phyloP scores from a whole-genome alignment of 2,888 invertebrate species.

The Deilephila elpenor region DNA sequence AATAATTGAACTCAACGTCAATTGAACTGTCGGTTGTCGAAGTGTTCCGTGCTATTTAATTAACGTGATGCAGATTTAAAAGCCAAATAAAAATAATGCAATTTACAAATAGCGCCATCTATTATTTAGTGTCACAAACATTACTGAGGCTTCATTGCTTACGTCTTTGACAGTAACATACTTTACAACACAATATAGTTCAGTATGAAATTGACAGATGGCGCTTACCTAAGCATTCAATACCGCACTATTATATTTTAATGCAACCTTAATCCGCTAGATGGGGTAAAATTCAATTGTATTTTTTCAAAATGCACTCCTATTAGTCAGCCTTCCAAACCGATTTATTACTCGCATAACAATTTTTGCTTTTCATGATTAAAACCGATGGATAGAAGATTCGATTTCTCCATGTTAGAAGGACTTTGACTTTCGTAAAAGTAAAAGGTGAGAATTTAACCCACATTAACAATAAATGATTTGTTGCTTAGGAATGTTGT shows the following conservation, averaged over 20 bases:
- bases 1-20: too few relatives aligned
- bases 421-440: not conserved
- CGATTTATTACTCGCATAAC: not conserved
- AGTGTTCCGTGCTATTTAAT: too few relatives aligned
- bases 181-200: too few relatives aligned
- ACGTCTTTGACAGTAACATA: too few relatives aligned
- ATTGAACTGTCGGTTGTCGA: too few relatives aligned
- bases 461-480: not conserved
- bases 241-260: not conserved
- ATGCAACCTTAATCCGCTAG: not conserved
- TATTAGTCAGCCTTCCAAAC: too few relatives aligned
- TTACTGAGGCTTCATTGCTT: not conserved
- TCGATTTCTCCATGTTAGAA: not conserved
- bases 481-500: not conserved
- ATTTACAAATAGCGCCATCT: conserved; percentile 1
- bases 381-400: not conserved
- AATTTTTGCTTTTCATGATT: not conserved
- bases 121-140: not conserved
- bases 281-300: not conserved
- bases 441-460: not conserved
- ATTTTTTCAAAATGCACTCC: not conserved
- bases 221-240: not conserved
- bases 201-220: not conserved
- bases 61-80: too few relatives aligned
- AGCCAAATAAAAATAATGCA: not conserved